A percentile compares a stretch with the other conserved stretches of the same genome.
phyloP scores from a whole-genome alignment of 2,113 vertebrate genomes.

The Dipodomys merriami region DNA sequence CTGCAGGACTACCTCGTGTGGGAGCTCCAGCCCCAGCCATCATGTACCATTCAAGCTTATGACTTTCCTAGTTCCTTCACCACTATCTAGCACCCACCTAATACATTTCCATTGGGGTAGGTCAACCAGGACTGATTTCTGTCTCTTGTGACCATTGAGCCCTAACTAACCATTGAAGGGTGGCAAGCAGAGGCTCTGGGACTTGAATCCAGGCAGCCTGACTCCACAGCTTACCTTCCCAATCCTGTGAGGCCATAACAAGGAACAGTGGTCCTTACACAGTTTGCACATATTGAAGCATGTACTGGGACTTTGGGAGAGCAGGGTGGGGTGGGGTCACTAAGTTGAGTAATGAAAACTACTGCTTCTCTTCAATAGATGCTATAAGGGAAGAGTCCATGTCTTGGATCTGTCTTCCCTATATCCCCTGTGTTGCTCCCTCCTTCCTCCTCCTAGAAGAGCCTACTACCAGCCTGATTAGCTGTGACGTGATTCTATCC shows the following conservation, averaged over 20 bases:
- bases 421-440: neutral
- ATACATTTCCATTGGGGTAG: neutral
- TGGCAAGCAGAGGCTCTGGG: neutral
- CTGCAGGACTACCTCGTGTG: neutral
- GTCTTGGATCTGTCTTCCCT: neutral
- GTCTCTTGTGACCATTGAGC: neutral
- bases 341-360: neutral
- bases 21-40: neutral
- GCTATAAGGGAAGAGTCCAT: neutral
- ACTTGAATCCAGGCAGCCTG: neutral
- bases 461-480: neutral
- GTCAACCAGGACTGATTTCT: neutral
- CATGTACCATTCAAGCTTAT: neutral
- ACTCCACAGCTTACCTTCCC: neutral
- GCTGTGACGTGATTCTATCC: neutral
- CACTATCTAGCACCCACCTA: too few species aligned
- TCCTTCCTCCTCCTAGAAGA: neutral
- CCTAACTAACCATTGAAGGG: neutral
- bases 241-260: too few species aligned
- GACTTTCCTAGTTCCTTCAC: too few species aligned
- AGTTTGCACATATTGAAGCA: neutral
- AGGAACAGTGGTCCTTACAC: neutral
- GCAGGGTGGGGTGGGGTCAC: neutral
- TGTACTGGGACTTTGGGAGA: neutral
- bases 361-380: neutral